Evolutionary conservation across 2,888 invertebrate species (phyloP), one percentile per base, ranked within the genome.

Genomic region (Orthosia cruda): DNA sequence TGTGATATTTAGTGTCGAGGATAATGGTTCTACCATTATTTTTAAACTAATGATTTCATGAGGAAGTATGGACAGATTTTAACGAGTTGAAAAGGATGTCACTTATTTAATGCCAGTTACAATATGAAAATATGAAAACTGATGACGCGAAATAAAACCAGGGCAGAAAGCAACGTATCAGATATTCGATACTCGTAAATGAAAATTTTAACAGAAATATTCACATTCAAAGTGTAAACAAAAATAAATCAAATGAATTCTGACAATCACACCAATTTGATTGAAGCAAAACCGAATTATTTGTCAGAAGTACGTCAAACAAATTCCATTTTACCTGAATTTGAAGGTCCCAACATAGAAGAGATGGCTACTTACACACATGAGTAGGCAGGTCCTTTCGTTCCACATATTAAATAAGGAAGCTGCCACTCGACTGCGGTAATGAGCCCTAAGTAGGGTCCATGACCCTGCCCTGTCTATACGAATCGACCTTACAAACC

Each of bases 371-470:
- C 74, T 81, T 78, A 85, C 83, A 86, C 79, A 77, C 87, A 74
- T 81, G 87, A 86, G 66, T 70, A 83, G 62, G 54, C 77, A 81
- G 79, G 81, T 83, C 87, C 86, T 77, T 86, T 87, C 87, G 77
- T 88, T 84, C 64, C 77, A 86, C 88, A 84, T 84, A 88, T 87
- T 89, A 78, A 85, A 87, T 81, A 85, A 89, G 88, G 89, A 81
- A 85, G 77, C 79, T 74, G 63, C 75, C 79, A 79, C 80, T 84
- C 67, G 78, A 83, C 80, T 81, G 87, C 76, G 82, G 85, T 81
- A 88, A 89, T 85, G 86, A 87, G 80, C 74, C 75, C 84, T 86
- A 86, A 89, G 85, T 88, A 86, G 81, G 88, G 81, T 84, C 77
- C 86, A 75, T 80, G 71, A 80, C 84, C 82, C 80, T 50, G 15